phyloP scores from a whole-genome alignment of 2,113 vertebrate species.

The Vulpes vulpes region DNA sequence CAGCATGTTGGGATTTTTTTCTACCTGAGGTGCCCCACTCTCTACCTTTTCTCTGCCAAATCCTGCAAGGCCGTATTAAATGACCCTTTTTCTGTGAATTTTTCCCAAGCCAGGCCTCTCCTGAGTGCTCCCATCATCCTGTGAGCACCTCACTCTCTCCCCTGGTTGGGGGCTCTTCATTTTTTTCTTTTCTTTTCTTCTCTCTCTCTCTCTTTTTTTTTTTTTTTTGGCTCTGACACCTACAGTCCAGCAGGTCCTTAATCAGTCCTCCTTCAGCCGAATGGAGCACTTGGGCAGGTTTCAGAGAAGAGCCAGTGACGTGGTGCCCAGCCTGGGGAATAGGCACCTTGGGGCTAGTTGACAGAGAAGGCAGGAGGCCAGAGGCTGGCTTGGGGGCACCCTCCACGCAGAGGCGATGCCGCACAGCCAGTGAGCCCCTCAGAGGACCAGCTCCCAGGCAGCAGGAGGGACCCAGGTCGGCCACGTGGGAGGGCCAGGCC shows the following conservation, averaged over 20 bases:
- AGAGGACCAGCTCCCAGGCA: fast-evolving
- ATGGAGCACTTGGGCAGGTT: not conserved
- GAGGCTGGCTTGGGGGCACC: not conserved
- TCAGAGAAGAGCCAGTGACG: not conserved
- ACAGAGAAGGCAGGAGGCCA: not conserved
- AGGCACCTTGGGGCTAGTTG: not conserved
- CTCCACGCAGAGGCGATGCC: fast-evolving
- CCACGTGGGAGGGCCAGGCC: not conserved
- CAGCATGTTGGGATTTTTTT: not conserved
- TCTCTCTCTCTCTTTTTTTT: too few relatives aligned
- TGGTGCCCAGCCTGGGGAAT: not conserved
- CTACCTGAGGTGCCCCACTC: not conserved
- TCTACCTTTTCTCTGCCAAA: not conserved
- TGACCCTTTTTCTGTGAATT: not conserved
- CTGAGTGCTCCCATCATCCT: not conserved
- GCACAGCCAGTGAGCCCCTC: not conserved
- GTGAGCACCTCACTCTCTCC: not conserved
- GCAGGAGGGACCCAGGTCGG: fast-evolving
- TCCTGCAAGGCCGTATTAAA: not conserved
- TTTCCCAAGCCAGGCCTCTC: not conserved
- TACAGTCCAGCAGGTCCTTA: not conserved
- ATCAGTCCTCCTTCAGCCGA: not conserved
- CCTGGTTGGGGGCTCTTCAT: not conserved
- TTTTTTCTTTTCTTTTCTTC: not conserved
- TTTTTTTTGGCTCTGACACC: not conserved